Base-by-base conservation (phyloP, 2,888 invertebrate genomes). In the Cylloceria caligata region DNA sequence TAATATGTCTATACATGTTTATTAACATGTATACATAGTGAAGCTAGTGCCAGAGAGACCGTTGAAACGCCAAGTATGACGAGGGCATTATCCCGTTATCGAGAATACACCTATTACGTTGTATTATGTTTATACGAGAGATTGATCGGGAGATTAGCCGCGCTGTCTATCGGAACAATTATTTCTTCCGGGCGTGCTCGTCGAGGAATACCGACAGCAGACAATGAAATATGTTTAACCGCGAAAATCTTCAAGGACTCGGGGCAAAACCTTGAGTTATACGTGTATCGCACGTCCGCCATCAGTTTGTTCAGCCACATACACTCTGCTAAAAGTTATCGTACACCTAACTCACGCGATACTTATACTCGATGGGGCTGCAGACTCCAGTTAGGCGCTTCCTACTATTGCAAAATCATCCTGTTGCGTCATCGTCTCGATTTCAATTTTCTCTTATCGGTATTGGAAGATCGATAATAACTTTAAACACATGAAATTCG, bases 161-260 rank as follows among this genome's bases (percentile, higher is more conserved):
- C 65, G 67, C 80, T 60, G 49, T 74, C 34, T 36, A 65, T 72
- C 72, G 69, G 1, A 34, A 62, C 60, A 77, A 81, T 81, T 73
- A 52, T 45, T 62, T 16, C 42, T 79, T 74, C 71, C 79, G 74
- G 81, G 57, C 77, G 57, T 49, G 62, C 16, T 64, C 52, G 27
- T 55, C 65, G 30, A 55, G 24, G 55, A n/a, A 36, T 57, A 57
- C 57, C 60, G 45, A 52, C 27, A 60, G n/a, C 72, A 21, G 36
- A 80, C 76, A 80, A 76, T 49, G 74, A 45, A 68, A 42, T 47
- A 75, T 67, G 67, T 80, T 67, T 67, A 68, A 57, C 74, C 55
- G 71, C 67, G 75, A 55, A 82, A 68, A 60, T 55, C 34, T n/a
- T 74, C 69, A 45, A 79, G 69, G 55, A 45, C 62, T 34, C 39